Evolutionary conservation across 2,113 vertebrate genomes (phyloP).

Genomic region (Peucedramus taeniatus): DNA sequence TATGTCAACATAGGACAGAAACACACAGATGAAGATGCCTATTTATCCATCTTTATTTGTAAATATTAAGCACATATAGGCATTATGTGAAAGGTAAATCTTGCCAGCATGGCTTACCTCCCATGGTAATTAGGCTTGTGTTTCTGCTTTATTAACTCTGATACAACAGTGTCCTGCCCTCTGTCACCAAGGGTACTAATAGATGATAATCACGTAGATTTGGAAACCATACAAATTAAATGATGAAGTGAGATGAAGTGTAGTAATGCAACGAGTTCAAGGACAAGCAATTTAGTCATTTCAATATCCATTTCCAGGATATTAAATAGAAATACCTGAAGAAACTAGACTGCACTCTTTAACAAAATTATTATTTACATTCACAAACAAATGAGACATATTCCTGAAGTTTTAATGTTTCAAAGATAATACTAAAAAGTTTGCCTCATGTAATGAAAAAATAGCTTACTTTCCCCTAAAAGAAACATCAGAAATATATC

Average conservation of each 20-base stretch:
- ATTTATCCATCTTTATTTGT: conserved; percentile 17
- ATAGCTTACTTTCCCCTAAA: not conserved
- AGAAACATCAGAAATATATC: not conserved
- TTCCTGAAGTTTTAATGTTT: not conserved
- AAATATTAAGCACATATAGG: conserved; percentile 27
- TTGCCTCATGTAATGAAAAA: not conserved
- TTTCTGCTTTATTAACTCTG: conserved; percentile 81
- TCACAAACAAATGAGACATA: not conserved
- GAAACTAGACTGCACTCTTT: not conserved
- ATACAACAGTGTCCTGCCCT: conserved; percentile 74
- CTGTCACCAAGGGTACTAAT: conserved; percentile 75
- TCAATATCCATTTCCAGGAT: conserved; percentile 2
- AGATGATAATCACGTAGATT: conserved; percentile 71
- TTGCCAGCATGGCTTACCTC: conserved; percentile 71
- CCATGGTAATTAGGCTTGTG: conserved; percentile 70
- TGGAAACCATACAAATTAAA: conserved; percentile 77
- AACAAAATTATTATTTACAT: not conserved
- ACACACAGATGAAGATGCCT: not conserved
- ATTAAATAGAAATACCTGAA: not conserved
- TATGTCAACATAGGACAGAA: not conserved
- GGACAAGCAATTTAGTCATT: conserved; percentile 48
- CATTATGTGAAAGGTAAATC: conserved; percentile 54
- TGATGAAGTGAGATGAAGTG: conserved; percentile 70
- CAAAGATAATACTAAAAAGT: not conserved
- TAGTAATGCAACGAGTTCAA: conserved; percentile 45